Evolutionary conservation across 2,888 invertebrate genomes (phyloP).

Genomic region (Hypsopygia costalis): DNA sequence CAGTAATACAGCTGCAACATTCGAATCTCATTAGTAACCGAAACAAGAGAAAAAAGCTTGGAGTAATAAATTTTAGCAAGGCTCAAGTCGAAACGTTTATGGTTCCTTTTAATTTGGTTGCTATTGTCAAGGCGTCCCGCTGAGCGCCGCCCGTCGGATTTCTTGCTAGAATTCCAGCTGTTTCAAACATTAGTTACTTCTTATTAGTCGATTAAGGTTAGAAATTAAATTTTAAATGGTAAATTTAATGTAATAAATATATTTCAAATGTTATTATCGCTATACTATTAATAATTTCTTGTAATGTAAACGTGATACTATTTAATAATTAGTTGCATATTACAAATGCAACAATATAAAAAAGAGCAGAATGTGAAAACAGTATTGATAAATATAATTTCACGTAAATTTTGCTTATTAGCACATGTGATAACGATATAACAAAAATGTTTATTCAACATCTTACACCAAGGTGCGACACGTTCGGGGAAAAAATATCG

Average conservation of each 20-base stretch:
- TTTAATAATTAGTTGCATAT: too few relatives aligned
- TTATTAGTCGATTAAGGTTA: slow-evolving; percentile 70
- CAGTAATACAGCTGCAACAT: slow-evolving; percentile 70
- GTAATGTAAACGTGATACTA: too few relatives aligned
- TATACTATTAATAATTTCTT: too few relatives aligned
- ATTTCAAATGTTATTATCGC: too few relatives aligned
- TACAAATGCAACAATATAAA: too few relatives aligned
- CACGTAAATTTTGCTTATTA: too few relatives aligned
- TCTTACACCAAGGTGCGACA: slow-evolving; percentile 19
- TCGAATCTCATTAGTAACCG: slow-evolving; percentile 76
- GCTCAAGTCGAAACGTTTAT: slow-evolving; percentile 76
- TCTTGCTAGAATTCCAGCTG: slow-evolving; percentile 75
- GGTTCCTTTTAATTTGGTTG: slow-evolving; percentile 79
- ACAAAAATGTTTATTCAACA: slow-evolving; percentile 9
- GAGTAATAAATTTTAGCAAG: slow-evolving; percentile 77
- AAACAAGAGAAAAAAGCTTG: slow-evolving; percentile 70
- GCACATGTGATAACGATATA: too few relatives aligned
- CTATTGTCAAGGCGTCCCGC: slow-evolving; percentile 75
- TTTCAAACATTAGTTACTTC: slow-evolving; percentile 69
- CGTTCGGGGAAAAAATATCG: slow-evolving; percentile 23
- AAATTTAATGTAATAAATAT: background rate
- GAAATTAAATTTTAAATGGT: slow-evolving; percentile 42
- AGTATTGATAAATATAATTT: too few relatives aligned
- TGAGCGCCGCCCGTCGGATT: slow-evolving; percentile 63
- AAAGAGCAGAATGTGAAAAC: too few relatives aligned